Percentiles rank a stretch among this genome's conserved stretches.
phyloP scores from a whole-genome alignment of 2,888 invertebrate genomes.

The Lepas anatifera region DNA sequence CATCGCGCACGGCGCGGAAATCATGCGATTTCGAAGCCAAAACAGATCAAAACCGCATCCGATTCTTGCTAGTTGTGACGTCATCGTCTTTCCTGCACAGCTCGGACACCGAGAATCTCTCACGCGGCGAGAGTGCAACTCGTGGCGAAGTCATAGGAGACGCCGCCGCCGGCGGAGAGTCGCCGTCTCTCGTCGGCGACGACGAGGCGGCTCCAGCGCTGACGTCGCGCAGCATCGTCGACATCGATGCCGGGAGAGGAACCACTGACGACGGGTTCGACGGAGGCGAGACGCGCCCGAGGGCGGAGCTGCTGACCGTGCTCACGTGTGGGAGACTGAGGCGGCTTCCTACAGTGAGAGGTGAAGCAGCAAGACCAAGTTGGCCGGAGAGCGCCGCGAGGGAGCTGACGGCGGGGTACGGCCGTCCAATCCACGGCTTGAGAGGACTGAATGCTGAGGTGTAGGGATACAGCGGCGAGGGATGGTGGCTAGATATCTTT shows the following conservation, averaged over 20 bases:
- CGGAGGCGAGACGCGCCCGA: neutral
- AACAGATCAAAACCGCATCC: conserved; percentile 2
- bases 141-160: no score
- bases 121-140: conserved; percentile 38
- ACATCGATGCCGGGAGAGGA: neutral
- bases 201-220: conserved; percentile 10
- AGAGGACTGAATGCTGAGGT: conserved; percentile 1
- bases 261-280: neutral
- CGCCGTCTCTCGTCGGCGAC: conserved; percentile 34
- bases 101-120: conserved; percentile 2
- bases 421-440: conserved; percentile 6
- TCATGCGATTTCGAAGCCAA: no score
- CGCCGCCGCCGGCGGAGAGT: no score
- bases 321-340: neutral
- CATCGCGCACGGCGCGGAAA: no score
- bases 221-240: neutral
- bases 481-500: conserved; percentile 40
- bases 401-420: neutral
- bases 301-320: neutral
- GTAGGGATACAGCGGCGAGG: conserved; percentile 45
- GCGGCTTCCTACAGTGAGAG: neutral
- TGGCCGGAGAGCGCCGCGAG: neutral
- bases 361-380: no score
- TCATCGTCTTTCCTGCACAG: neutral
- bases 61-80: neutral